phyloP scores from a whole-genome alignment of 2,888 invertebrate species.

The Drosophila sordidula region DNA sequence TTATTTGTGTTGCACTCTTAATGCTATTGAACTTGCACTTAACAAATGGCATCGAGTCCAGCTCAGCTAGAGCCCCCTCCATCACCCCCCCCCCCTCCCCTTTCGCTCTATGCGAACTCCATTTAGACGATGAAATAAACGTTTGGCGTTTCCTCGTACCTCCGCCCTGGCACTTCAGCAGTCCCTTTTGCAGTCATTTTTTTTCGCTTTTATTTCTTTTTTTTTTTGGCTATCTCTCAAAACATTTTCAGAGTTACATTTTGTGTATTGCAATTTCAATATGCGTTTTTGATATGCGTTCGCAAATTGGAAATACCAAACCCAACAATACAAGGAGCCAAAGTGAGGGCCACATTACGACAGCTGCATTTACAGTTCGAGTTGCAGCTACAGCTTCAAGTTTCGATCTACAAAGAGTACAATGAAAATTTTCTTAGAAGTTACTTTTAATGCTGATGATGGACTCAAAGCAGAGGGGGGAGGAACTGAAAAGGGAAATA shows the following conservation, averaged over 20 bases:
- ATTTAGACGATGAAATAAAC: slow-evolving; percentile 79
- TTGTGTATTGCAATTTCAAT: slow-evolving; percentile 71
- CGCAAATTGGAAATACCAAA: slow-evolving; percentile 51
- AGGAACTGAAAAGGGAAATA: background rate
- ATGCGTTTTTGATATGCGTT: slow-evolving; percentile 55
- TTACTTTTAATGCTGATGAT: slow-evolving; percentile 9
- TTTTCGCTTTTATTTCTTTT: slow-evolving; percentile 3
- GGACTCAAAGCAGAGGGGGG: background rate
- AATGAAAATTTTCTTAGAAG: slow-evolving; percentile 9
- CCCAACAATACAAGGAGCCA: slow-evolving; percentile 35
- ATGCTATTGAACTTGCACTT: slow-evolving; percentile 80
- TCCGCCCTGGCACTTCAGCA: slow-evolving; percentile 1
- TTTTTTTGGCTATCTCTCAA: slow-evolving; percentile 65
- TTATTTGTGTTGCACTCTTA: slow-evolving; percentile 81
- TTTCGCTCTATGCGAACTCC: slow-evolving; percentile 49
- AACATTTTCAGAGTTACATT: slow-evolving; percentile 73
- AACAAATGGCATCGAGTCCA: slow-evolving; percentile 72
- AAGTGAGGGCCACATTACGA: background rate
- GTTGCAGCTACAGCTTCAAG: slow-evolving; percentile 7
- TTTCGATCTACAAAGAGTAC: slow-evolving; percentile 5
- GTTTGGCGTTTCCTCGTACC: slow-evolving; percentile 37
- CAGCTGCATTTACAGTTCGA: background rate
- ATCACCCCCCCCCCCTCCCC: background rate
- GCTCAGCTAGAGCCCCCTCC: slow-evolving; percentile 1
- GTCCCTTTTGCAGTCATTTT: slow-evolving; percentile 7